Evolutionary conservation across 2,888 invertebrate species (phyloP).

Genomic region (Himalopsyche japonica): DNA sequence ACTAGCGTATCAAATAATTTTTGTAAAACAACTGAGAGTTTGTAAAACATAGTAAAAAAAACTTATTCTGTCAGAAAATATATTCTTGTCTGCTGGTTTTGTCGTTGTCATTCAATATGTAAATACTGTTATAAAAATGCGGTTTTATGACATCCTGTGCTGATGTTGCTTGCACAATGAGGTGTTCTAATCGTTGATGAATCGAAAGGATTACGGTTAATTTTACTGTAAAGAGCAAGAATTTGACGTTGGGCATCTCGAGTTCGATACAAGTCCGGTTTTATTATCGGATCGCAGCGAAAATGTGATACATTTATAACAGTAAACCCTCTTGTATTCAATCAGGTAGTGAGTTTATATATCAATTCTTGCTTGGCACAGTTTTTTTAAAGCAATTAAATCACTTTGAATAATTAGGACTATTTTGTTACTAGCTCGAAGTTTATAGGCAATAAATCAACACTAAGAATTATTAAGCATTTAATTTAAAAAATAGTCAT

Average conservation of each 20-base stretch:
- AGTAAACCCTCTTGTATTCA: conserved; percentile 14
- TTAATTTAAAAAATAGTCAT: too few species aligned
- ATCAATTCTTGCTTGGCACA: neutral
- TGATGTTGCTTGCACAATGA: neutral
- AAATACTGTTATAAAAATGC: neutral
- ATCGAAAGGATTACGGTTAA: conserved; percentile 5
- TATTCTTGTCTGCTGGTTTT: too few species aligned
- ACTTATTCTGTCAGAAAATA: too few species aligned
- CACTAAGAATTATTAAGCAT: too few species aligned
- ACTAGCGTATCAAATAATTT: too few species aligned
- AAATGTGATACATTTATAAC: conserved; percentile 35
- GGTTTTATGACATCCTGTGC: conserved; percentile 3
- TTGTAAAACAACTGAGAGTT: too few species aligned
- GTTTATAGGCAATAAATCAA: too few species aligned
- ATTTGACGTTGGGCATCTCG: neutral
- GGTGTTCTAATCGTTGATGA: neutral
- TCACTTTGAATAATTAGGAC: too few species aligned
- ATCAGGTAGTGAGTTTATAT: neutral
- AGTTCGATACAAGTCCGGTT: conserved; percentile 23
- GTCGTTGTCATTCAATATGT: too few species aligned
- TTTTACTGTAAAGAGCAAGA: conserved; percentile 15
- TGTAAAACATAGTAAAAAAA: too few species aligned
- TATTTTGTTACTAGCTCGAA: too few species aligned
- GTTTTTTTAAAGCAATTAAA: too few species aligned
- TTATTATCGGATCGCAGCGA: conserved; percentile 27